These are phyloP conservation scores for Rhodinocichla rosea DNA, from an alignment of 2,113 vertebrate species.

Conservation along the genomic window DNA sequence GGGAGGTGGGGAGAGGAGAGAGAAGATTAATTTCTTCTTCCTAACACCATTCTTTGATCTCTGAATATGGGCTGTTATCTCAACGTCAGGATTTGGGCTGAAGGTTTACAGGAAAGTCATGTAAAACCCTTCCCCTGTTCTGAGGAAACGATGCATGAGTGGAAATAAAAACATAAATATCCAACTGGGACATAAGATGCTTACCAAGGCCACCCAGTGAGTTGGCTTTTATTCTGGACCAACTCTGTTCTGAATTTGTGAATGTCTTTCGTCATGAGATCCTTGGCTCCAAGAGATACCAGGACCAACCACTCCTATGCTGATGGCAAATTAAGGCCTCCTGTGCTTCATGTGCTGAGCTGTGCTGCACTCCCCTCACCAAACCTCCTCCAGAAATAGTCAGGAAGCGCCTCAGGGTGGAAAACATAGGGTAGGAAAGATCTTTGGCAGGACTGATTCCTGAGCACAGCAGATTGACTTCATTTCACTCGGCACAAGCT, in stretches of 20 bases:
- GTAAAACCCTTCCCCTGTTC: background rate
- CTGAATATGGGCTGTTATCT: background rate
- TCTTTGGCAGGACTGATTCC: background rate
- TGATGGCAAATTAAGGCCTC: background rate
- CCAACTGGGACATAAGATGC: background rate
- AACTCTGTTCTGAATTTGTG: background rate
- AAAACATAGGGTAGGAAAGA: background rate
- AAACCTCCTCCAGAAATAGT: background rate
- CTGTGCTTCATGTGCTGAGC: background rate
- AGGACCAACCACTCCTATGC: background rate
- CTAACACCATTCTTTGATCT: background rate
- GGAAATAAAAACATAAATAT: slow-evolving; percentile 7
- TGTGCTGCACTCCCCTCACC: background rate
- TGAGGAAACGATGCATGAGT: background rate
- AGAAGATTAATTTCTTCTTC: background rate
- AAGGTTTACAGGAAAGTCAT: background rate
- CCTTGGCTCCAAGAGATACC: background rate
- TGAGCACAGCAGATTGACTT: background rate
- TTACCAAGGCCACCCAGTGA: slow-evolving; percentile 32
- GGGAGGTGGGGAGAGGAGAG: background rate
- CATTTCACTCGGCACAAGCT: background rate
- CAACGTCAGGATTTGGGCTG: background rate
- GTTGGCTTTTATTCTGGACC: background rate
- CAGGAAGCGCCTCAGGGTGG: background rate
- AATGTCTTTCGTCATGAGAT: background rate